Conservation (phyloP, 2,797 vertebrate species). For the Sternotherus odoratus region DNA sequence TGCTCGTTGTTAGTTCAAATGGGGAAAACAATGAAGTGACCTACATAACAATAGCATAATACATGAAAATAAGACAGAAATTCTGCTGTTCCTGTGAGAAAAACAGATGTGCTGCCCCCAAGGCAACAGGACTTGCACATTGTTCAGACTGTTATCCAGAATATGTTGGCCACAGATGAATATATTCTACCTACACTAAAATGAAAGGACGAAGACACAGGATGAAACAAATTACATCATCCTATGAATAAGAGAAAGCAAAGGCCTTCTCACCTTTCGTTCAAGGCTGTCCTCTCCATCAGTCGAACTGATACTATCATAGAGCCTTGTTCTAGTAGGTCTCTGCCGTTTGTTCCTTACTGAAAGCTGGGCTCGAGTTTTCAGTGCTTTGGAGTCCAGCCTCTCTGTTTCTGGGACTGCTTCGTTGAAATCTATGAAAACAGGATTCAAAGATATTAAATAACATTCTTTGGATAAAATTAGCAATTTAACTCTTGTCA, state of each 20-base stretch:
- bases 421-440: slow-evolving; percentile 80
- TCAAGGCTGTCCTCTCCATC: slow-evolving; percentile 89
- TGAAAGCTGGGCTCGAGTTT: slow-evolving; percentile 84
- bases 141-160: slow-evolving; percentile 13
- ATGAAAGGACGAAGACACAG: slow-evolving; percentile 14
- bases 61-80: slow-evolving; percentile 2
- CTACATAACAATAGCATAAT: not conserved
- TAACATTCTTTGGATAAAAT: not conserved
- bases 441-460: slow-evolving; percentile 8
- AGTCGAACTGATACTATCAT: slow-evolving; percentile 87
- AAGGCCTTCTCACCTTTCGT: slow-evolving; percentile 81
- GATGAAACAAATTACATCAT: not conserved
- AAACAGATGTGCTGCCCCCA: slow-evolving; percentile 14
- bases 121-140: not conserved
- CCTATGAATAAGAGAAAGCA: slow-evolving; percentile 8
- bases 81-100: slow-evolving; percentile 35
- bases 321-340: slow-evolving; percentile 78
- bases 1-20: not conserved
- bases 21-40: not conserved
- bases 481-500: not conserved
- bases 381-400: slow-evolving; percentile 84
- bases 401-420: slow-evolving; percentile 85
- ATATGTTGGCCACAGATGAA: slow-evolving; percentile 17
- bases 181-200: slow-evolving; percentile 42
- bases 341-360: slow-evolving; percentile 85